A percentile compares a stretch with the other conserved stretches of the same genome.
phyloP scores from a whole-genome alignment of 37 sponge, comb jelly and placozoan genomes.

The Crambe crambe region DNA sequence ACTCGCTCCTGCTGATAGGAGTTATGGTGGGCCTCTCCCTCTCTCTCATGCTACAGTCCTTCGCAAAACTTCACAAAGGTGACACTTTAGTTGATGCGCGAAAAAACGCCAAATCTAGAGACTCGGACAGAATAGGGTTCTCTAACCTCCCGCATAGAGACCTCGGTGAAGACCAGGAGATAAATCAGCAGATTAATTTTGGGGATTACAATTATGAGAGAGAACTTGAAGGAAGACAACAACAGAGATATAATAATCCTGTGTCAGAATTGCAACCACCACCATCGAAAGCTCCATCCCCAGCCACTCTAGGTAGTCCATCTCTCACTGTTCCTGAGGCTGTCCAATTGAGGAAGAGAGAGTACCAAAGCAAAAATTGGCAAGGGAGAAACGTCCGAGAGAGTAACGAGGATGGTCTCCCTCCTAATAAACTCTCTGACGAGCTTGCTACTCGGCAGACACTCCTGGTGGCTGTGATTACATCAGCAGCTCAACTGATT shows the following conservation, averaged over 20 bases:
- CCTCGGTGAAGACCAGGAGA: background rate
- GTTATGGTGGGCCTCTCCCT: slow-evolving; percentile 35
- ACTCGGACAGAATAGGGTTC: background rate
- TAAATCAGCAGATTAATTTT: background rate
- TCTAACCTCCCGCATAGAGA: slow-evolving; percentile 8
- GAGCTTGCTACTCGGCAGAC: slow-evolving; percentile 29
- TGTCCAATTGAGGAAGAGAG: slow-evolving; percentile 8
- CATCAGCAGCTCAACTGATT: slow-evolving; percentile 22
- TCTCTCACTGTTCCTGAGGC: background rate
- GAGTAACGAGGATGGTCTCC: background rate
- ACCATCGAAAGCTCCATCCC: background rate
- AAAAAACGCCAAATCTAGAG: background rate
- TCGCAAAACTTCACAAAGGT: background rate
- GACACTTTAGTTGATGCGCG: background rate
- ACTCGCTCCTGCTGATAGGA: slow-evolving; percentile 34
- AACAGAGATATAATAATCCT: background rate
- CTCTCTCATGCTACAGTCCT: slow-evolving; percentile 21
- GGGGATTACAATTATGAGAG: slow-evolving; percentile 25
- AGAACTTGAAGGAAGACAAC: background rate
- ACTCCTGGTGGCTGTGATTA: slow-evolving; percentile 33
- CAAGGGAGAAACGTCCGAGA: slow-evolving; percentile 44
- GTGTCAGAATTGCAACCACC: background rate
- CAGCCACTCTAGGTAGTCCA: background rate
- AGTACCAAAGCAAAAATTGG: slow-evolving; percentile 25
- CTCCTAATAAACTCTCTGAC: slow-evolving; percentile 25